Evolutionary conservation across 2,797 vertebrate genomes (phyloP).

Genomic region (Catharus ustulatus): DNA sequence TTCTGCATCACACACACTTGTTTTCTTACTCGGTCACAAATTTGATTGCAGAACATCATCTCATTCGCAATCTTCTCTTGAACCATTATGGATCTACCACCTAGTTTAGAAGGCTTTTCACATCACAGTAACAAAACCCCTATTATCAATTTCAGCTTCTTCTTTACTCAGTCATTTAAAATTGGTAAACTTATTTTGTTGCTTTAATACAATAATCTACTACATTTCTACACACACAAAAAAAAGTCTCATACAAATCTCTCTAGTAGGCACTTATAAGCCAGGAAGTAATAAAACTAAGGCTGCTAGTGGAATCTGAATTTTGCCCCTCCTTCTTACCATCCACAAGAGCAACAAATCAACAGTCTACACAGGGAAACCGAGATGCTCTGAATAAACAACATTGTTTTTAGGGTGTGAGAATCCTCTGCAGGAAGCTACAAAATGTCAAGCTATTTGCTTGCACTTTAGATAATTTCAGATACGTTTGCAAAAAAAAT

Average conservation of each 20-base stretch:
- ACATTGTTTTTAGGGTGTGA: conserved; percentile 5
- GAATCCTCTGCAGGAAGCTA: conserved; percentile 41
- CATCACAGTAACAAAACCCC: not conserved
- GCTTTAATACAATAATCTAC: not conserved
- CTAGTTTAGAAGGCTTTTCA: not conserved
- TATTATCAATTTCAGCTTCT: not conserved
- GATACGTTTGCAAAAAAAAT: not conserved
- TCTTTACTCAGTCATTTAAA: not conserved
- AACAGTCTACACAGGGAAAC: not conserved
- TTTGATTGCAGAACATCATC: not conserved
- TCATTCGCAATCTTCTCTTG: not conserved
- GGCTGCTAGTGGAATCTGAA: not conserved
- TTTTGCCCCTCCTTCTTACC: not conserved
- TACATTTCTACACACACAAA: not conserved
- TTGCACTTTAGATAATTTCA: conserved; percentile 33
- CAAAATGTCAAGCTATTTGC: conserved; percentile 22
- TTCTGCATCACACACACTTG: not conserved
- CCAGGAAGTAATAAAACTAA: not conserved
- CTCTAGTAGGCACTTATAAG: not conserved
- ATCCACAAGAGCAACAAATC: conserved; percentile 22
- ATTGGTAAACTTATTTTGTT: not conserved
- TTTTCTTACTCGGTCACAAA: not conserved
- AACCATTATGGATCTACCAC: too few species aligned
- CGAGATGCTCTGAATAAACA: conserved; percentile 31
- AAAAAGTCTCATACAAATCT: not conserved